These are phyloP conservation scores for Mystacides longicornis DNA, from an alignment of 2,888 invertebrate species.

Conservation along the genomic window DNA sequence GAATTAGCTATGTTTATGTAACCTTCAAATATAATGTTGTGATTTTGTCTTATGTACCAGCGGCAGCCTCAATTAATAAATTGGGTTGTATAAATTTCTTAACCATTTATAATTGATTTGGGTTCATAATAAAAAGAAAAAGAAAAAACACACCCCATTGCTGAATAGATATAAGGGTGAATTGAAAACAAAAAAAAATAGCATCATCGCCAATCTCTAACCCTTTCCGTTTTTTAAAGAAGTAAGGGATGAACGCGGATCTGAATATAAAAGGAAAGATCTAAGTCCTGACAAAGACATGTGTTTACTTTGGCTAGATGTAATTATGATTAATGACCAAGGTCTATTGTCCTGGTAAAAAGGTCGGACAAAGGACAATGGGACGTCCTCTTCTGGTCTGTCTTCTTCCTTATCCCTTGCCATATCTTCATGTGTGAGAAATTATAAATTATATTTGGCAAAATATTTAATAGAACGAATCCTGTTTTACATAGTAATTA, in stretches of 20 bases:
- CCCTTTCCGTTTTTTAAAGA: neutral
- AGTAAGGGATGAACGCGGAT: neutral
- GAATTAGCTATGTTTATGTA: no score
- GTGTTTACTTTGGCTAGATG: conserved; percentile 17
- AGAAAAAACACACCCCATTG: neutral
- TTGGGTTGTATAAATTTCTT: no score
- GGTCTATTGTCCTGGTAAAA: neutral
- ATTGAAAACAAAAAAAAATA: neutral
- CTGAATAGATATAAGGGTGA: neutral
- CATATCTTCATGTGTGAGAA: neutral
- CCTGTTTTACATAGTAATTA: no score
- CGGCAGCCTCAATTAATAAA: no score
- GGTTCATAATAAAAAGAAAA: no score
- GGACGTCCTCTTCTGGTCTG: neutral
- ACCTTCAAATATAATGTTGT: no score
- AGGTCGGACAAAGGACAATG: neutral
- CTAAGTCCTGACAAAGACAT: conserved; percentile 7
- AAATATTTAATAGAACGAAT: no score
- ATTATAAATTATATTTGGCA: neutral
- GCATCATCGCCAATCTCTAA: neutral
- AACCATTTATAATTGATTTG: no score
- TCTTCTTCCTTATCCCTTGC: neutral
- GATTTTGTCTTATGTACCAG: no score
- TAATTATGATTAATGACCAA: conserved; percentile 20
- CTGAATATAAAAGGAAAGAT: neutral